Conservation (phyloP, 1,140 invertebrate genomes). For the Cecropterus lyciades region DNA sequence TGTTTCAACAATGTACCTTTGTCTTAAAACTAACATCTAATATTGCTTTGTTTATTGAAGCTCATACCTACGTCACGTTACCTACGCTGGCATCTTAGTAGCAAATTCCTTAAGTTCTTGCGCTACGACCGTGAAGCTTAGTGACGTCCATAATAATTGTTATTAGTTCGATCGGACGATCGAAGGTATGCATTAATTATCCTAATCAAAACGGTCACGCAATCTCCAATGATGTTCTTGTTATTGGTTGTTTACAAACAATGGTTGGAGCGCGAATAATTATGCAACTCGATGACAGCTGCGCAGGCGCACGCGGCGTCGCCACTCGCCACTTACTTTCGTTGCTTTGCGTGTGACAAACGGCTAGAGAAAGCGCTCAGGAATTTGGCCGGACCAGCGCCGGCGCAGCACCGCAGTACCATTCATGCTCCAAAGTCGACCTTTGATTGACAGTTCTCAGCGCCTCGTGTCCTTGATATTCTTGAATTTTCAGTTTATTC, state of each 20-base stretch:
- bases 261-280: conserved; percentile 75
- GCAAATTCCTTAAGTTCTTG: not conserved
- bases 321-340: conserved; percentile 74
- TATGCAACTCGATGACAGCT: conserved; percentile 78
- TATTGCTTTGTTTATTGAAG: too few relatives aligned
- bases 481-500: too few relatives aligned
- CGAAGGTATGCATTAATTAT: conserved; percentile 45
- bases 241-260: conserved; percentile 80
- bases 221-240: conserved; percentile 59
- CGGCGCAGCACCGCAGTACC: conserved; percentile 7
- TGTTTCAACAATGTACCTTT: too few relatives aligned
- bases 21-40: too few relatives aligned
- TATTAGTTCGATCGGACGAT: conserved; percentile 23
- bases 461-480: conserved; percentile 21
- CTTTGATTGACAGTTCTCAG: conserved; percentile 14
- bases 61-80: too few relatives aligned
- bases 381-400: conserved; percentile 71
- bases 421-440: not conserved
- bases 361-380: conserved; percentile 78
- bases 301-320: conserved; percentile 48
- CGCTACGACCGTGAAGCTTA: conserved; percentile 6
- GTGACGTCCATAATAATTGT: conserved; percentile 33
- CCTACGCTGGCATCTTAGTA: not conserved
- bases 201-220: conserved; percentile 68
- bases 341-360: conserved; percentile 62